Base-by-base conservation (phyloP, 2,113 vertebrate species). In the Petroica traversi region DNA sequence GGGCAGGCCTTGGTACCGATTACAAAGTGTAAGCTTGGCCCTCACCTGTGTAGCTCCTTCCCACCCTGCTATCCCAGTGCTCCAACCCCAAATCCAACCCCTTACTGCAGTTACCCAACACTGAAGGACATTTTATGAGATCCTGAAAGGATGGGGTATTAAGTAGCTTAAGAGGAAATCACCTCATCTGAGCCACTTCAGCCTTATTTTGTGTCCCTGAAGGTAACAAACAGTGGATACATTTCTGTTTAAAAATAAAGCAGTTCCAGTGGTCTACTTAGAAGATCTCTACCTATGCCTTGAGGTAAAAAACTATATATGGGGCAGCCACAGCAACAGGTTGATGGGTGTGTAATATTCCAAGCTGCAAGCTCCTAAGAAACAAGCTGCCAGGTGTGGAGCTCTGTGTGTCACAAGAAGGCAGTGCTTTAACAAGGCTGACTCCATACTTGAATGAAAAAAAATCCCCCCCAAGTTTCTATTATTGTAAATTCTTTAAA, bases 331-430 rank as follows among this genome's bases (percentile, higher is more conserved):
- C 55, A 71, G 34, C 24, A 76, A 36, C 11, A 74, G 23, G 23
- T 77, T 40, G 79, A 64, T 11, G 48, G 31, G 10, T 66, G 54
- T 22, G 19, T 9, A 61, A 46, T 34, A 76, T 38, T 82, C 45
- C 54, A 75, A n/a, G 14, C 62, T 57, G 40, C 19, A 81, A 68
- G 31, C 46, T 55, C 77, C 33, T 48, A 12, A 52, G 34, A n/a
- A 58, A 64, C 5, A 33, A 62, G 7, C 25, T 48, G 48, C 24
- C 29, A 51, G 74, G 14, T 28, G 33, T 0, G 5, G 74, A 61
- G 71, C 58, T 29, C 69, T 41, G 26, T 0, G 1, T 6, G 3
- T 4, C 38, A 31, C 2, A 2, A 51, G 24, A 23, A 69, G 38
- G 25, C 0, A 2, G 20, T 40, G 40, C 15, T 68, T 79, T 38